These are phyloP conservation scores for Anodontia alba DNA, from an alignment of 2,888 invertebrate genomes.

Conservation along the genomic window DNA sequence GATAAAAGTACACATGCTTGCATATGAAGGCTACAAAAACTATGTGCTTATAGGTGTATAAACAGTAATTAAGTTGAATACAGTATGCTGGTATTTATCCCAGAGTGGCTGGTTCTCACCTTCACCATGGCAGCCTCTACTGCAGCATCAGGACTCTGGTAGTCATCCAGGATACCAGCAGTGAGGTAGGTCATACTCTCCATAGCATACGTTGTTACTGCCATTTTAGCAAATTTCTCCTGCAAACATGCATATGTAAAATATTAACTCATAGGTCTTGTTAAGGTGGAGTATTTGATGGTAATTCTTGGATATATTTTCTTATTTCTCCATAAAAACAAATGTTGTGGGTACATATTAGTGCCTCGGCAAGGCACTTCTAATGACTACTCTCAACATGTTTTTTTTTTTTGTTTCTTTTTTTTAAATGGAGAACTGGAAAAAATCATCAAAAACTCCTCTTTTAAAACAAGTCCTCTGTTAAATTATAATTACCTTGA, in stretches of 20 bases:
- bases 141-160: constrained; percentile 91
- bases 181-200: constrained; percentile 95
- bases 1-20: too few relatives aligned
- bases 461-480: not conserved
- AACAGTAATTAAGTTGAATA: too few relatives aligned
- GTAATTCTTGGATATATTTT: too few relatives aligned
- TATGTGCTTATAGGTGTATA: too few relatives aligned
- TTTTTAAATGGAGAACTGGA: not conserved
- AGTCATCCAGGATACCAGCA: constrained; percentile 91
- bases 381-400: too few relatives aligned
- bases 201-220: constrained; percentile 89
- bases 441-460: not conserved
- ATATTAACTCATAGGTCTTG: not conserved
- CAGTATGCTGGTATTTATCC: too few relatives aligned
- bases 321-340: too few relatives aligned
- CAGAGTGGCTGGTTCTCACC: constrained; percentile 86
- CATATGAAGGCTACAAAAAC: too few relatives aligned
- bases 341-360: too few relatives aligned
- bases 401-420: too few relatives aligned
- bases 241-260: constrained; percentile 62
- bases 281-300: too few relatives aligned
- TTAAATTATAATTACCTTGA: not conserved
- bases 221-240: constrained; percentile 86
- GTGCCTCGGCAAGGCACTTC: too few relatives aligned
- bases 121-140: constrained; percentile 93